These are phyloP conservation scores for Synergus itoensis DNA, from an alignment of 2,888 invertebrate genomes.

Conservation along the genomic window DNA sequence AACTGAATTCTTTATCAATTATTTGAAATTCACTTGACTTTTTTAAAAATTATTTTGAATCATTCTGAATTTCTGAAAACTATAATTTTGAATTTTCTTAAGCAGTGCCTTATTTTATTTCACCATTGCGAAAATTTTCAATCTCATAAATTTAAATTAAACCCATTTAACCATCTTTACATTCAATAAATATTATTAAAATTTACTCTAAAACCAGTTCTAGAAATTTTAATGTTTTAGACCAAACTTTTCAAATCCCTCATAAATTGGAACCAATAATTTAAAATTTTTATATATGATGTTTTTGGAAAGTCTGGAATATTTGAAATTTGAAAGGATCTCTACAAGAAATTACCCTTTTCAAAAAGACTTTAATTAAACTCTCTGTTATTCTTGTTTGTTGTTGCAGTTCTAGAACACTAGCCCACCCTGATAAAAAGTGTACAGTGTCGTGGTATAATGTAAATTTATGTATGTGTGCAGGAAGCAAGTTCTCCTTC, in stretches of 20 bases:
- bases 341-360: not conserved
- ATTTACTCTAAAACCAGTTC: not conserved
- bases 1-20: no score
- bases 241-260: not conserved
- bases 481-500: conserved; percentile 83
- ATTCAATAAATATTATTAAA: not conserved
- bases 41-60: no score
- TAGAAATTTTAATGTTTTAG: not conserved
- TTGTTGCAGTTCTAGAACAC: not conserved
- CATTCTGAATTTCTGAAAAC: no score
- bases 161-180: not conserved
- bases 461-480: conserved; percentile 63
- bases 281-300: not conserved
- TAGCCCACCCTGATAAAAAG: not conserved
- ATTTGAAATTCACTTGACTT: no score
- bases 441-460: conserved; percentile 45
- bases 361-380: not conserved
- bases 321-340: not conserved
- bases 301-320: not conserved
- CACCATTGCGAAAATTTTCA: not conserved
- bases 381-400: not conserved
- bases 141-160: not conserved
- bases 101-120: not conserved
- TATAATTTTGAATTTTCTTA: not conserved
- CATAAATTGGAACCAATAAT: not conserved